These are phyloP conservation scores for Ptyas mucosa DNA, from an alignment of 2,113 vertebrate species.

Conservation along the genomic window DNA sequence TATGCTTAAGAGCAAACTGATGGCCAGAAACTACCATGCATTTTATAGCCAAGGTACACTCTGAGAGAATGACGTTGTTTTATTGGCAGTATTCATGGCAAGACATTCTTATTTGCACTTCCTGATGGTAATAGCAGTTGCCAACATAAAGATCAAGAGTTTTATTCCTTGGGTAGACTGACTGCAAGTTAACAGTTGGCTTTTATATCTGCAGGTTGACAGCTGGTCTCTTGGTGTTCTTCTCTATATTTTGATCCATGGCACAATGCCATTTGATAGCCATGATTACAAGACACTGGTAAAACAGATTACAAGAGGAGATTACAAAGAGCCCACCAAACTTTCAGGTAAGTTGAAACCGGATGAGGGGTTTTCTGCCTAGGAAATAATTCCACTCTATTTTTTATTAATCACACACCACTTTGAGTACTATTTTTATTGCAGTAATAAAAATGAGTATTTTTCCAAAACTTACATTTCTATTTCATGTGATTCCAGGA, in stretches of 20 bases:
- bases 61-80: not conserved
- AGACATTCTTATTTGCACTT: not conserved
- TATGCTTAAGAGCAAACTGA: not conserved
- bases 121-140: not conserved
- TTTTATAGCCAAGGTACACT: not conserved
- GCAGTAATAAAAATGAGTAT: not conserved
- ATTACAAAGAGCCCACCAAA: constrained; percentile 84
- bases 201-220: constrained; percentile 80
- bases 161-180: not conserved
- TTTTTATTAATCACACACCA: not conserved
- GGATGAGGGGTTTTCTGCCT: not conserved
- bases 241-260: constrained; percentile 91
- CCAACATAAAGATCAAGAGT: not conserved
- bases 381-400: not conserved
- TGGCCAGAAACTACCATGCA: not conserved
- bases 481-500: not conserved
- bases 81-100: not conserved
- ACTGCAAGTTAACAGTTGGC: not conserved
- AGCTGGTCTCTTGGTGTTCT: constrained; percentile 96
- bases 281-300: constrained; percentile 86
- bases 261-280: constrained; percentile 93
- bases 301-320: constrained; percentile 87
- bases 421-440: not conserved
- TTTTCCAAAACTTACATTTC: not conserved
- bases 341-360: constrained; percentile 77